Percentiles rank a stretch among this genome's conserved stretches.
Conservation (phyloP, 2,797 vertebrate species). For the Malurus leucopterus region DNA sequence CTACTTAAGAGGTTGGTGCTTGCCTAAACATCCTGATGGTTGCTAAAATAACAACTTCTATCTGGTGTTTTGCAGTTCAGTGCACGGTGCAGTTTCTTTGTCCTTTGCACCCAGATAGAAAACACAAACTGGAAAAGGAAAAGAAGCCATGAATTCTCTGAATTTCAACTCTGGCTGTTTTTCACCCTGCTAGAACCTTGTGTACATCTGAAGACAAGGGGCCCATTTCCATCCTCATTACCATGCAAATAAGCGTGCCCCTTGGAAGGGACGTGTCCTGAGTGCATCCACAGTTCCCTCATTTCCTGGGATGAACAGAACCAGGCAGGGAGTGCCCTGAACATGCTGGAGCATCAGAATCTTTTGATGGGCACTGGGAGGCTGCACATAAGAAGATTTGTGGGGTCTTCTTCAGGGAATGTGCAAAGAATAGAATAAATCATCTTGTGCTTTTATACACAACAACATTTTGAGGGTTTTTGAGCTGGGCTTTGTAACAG, state of each 20-base stretch:
- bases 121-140: neutral
- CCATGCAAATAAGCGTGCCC: conserved; percentile 29
- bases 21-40: neutral
- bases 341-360: neutral
- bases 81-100: neutral
- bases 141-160: neutral
- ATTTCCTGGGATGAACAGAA: neutral
- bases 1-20: neutral
- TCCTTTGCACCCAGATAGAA: neutral
- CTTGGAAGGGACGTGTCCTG: neutral
- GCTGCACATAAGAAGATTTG: neutral
- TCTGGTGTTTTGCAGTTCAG: neutral
- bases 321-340: neutral
- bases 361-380: neutral
- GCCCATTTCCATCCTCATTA: conserved; percentile 36
- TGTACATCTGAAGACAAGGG: conserved; percentile 34
- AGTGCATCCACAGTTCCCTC: neutral
- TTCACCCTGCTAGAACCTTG: neutral
- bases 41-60: neutral
- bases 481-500: neutral
- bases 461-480: neutral
- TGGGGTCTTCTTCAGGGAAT: neutral
- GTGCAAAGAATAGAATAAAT: neutral
- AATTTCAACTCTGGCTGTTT: conserved; percentile 2
- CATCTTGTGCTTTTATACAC: neutral